These are phyloP conservation scores for Mustela lutreola DNA, from an alignment of 2,113 vertebrate genomes.

Conservation along the genomic window DNA sequence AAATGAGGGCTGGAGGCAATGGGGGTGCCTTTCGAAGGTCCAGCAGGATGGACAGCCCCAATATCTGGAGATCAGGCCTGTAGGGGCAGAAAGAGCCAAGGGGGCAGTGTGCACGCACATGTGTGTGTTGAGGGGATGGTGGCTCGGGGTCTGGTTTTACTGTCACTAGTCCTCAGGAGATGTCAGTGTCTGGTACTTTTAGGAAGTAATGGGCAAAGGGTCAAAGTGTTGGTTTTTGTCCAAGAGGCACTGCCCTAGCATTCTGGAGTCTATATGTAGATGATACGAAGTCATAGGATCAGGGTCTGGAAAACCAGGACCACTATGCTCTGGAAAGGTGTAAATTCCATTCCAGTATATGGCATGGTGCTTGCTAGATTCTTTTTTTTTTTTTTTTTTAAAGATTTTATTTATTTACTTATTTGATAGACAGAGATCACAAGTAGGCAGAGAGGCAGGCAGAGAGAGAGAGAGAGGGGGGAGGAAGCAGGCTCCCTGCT, in stretches of 20 bases:
- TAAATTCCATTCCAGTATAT: background rate
- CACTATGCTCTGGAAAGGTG: background rate
- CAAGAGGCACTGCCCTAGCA: background rate
- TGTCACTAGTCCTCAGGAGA: background rate
- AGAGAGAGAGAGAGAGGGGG: no score
- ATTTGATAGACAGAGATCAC: no score
- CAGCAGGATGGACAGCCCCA: conserved; percentile 91
- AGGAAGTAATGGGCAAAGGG: background rate
- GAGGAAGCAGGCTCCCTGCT: no score
- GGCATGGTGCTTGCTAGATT: background rate
- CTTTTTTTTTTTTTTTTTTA: background rate
- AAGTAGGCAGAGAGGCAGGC: no score
- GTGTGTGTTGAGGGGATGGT: background rate
- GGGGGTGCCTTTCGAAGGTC: conserved; percentile 87
- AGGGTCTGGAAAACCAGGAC: background rate
- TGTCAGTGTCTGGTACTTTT: conserved; percentile 24
- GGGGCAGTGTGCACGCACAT: background rate
- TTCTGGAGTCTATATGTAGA: background rate
- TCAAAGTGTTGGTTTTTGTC: background rate
- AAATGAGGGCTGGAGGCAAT: conserved; percentile 84
- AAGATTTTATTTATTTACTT: no score
- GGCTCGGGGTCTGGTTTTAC: background rate
- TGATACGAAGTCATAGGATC: background rate
- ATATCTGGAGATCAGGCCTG: conserved; percentile 89
- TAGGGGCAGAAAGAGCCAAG: conserved; percentile 43